Evolutionary conservation across 92 coral and sea anemone species (phyloP).

Genomic region (Actinostola sp.): DNA sequence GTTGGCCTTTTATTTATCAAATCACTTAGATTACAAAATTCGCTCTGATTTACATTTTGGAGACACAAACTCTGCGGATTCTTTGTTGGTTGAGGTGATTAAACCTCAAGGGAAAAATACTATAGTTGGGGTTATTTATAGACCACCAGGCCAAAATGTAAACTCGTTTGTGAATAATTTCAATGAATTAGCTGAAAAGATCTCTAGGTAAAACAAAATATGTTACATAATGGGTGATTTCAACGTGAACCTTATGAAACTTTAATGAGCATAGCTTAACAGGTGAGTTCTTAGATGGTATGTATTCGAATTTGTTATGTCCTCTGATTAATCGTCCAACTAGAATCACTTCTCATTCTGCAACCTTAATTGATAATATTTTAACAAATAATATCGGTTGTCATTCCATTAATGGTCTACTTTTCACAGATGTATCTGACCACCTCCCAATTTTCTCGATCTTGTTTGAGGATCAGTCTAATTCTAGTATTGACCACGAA

Average conservation of each 20-base stretch:
- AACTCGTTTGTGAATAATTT: background rate
- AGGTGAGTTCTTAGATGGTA: conserved; percentile 57
- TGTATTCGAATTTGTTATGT: conserved; percentile 54
- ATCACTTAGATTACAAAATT: background rate
- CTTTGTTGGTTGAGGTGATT: conserved; percentile 33
- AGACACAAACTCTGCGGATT: conserved; percentile 16
- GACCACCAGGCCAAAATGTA: conserved; percentile 22
- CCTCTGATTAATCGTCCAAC: no score
- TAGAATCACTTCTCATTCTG: conserved; percentile 54
- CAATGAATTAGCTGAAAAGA: background rate
- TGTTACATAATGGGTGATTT: conserved; percentile 12
- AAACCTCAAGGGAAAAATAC: conserved; percentile 24
- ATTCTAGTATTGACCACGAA: no score
- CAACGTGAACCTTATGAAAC: conserved; percentile 26
- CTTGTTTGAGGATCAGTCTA: background rate
- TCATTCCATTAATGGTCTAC: conserved; percentile 30
- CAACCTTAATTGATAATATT: conserved; percentile 63
- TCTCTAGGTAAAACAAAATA: conserved; percentile 6
- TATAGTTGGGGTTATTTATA: conserved; percentile 23
- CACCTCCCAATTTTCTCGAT: conserved; percentile 59
- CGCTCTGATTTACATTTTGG: conserved; percentile 15
- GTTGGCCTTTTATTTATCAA: conserved; percentile 3
- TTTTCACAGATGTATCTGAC: conserved; percentile 56
- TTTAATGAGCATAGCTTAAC: conserved; percentile 39
- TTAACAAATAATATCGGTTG: conserved; percentile 36